Evolutionary conservation across 1,140 invertebrate genomes (phyloP), one percentile per base, ranked within the genome.

Genomic region (Acyrthosiphon pisum): DNA sequence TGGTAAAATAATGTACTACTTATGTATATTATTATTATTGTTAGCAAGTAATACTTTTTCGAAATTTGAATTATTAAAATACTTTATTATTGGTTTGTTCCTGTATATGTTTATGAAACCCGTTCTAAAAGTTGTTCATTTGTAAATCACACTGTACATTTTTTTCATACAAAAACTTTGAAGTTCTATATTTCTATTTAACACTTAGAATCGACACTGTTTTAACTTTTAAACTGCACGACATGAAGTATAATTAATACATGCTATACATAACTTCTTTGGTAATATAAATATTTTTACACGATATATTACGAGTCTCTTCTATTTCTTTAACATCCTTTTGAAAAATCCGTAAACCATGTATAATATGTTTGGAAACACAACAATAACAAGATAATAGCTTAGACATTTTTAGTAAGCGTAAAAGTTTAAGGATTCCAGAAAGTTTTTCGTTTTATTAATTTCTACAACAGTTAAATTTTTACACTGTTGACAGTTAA

Each of bases 401-500:
- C 18, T 14, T 76, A 18, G 14, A 76, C 4, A 76, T n/a, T n/a
- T 76, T 76, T 76, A n/a, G 30, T 76, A 18, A 76, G 4, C 60
- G 9, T 76, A 76, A 35, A 76, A 76, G 60, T n/a, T 76, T n/a
- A 76, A 35, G 14, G 14, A 76, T 76, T n/a, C 30, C 60, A 68
- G 60, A 6, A 76, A 76, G 60, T 76, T 76, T n/a, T 76, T 76
- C 4, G 60, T 76, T 76, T 76, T 76, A n/a, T n/a, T 76, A 76
- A 76, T 76, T 76, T 76, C 30, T 76, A 76, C 60, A 76, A n/a
- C 30, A 76, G 60, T 76, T 76, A 76, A 76, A 76, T 76, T 76
- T 68, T n/a, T 76, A 76, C 26, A n/a, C 14, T 35, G 60, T n/a
- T 26, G 6, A n/a, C 60, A n/a, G 60, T 76, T 76, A n/a, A 76